Conservation (phyloP, 1,140 invertebrate species). For the Sesamia nonagrioides region DNA sequence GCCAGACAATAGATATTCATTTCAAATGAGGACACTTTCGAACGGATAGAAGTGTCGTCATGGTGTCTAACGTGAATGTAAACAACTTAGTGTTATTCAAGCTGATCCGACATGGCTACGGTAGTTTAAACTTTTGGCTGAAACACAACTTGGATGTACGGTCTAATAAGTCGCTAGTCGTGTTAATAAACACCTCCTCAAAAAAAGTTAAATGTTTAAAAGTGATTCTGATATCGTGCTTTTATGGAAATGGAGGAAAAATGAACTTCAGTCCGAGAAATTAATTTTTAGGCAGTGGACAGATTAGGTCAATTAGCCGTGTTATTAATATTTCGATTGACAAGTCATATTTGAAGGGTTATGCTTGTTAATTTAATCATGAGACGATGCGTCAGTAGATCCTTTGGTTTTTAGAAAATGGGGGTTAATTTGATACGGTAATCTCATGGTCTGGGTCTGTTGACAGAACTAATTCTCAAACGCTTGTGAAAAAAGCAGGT, state of each 20-base stretch:
- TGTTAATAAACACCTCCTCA: background rate
- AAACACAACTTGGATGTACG: background rate
- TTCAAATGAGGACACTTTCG: constrained; percentile 32
- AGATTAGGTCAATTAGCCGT: background rate
- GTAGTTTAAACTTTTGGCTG: background rate
- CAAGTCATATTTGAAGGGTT: background rate
- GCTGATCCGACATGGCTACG: background rate
- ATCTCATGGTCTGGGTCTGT: background rate
- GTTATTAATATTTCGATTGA: background rate
- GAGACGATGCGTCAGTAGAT: background rate
- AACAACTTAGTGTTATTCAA: background rate
- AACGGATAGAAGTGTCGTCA: constrained; percentile 24
- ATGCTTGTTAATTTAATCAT: background rate
- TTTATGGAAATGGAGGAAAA: no score
- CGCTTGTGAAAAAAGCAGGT: background rate
- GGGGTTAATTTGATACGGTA: background rate
- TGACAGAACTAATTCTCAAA: background rate
- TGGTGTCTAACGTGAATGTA: constrained; percentile 12
- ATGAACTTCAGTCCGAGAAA: no score
- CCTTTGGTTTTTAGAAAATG: background rate
- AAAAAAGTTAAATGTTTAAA: background rate
- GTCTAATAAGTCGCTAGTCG: background rate
- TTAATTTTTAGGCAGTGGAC: background rate
- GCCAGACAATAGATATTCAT: constrained; percentile 29
- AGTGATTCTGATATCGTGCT: no score